Evolutionary conservation across 2,797 vertebrate genomes (phyloP).

Genomic region (Halcyon smyrnensis): DNA sequence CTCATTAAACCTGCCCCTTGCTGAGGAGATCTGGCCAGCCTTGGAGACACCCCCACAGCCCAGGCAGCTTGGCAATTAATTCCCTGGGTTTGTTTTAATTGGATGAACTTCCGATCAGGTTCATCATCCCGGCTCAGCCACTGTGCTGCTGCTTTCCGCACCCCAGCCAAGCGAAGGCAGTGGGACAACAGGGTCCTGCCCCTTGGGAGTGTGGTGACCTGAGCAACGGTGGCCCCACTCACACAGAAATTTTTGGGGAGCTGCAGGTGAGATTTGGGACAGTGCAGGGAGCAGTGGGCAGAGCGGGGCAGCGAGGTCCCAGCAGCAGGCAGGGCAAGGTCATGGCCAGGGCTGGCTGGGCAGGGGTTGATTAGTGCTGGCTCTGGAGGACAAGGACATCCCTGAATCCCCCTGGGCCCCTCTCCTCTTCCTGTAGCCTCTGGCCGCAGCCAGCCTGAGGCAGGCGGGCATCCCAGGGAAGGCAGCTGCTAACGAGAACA

Average conservation of each 20-base stretch:
- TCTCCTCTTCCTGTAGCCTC: neutral
- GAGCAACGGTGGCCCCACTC: neutral
- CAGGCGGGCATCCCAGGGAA: neutral
- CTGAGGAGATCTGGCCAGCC: neutral
- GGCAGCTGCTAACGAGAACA: constrained; percentile 60
- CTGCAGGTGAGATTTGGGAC: neutral
- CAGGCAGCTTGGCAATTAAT: neutral
- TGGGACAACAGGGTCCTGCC: neutral
- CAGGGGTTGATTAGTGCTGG: neutral
- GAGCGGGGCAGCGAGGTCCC: neutral
- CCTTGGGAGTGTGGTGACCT: neutral
- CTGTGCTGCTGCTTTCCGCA: fast-evolving
- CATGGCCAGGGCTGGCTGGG: neutral
- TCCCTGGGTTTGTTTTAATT: constrained; percentile 63
- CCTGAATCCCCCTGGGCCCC: neutral
- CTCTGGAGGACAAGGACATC: neutral
- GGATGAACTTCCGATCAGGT: constrained; percentile 26
- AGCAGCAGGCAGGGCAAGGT: neutral
- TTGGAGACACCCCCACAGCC: neutral
- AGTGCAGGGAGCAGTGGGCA: neutral
- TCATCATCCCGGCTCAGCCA: neutral
- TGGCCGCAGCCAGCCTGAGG: neutral
- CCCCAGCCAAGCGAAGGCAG: fast-evolving
- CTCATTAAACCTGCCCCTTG: constrained; percentile 7
- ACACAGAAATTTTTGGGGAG: neutral